Percentiles rank a stretch among this genome's conserved stretches.
These are phyloP conservation scores for Mormoops blainvillei DNA, from an alignment of 2,113 vertebrate genomes.

Conservation along the genomic window DNA sequence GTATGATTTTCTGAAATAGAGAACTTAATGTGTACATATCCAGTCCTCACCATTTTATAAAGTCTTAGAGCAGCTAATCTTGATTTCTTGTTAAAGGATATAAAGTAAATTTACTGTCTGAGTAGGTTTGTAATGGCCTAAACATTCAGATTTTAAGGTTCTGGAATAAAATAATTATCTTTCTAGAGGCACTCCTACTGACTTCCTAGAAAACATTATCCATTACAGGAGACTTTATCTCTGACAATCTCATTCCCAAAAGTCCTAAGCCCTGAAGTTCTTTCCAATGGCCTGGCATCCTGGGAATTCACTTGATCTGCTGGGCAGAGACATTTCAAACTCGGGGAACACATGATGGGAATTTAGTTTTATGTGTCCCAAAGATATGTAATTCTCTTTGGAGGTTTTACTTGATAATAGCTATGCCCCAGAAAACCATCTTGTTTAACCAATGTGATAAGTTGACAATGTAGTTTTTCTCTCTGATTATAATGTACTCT, in stretches of 20 bases:
- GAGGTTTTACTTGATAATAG: conserved; percentile 77
- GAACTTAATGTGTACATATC: not conserved
- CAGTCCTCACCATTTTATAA: not conserved
- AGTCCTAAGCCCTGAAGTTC: conserved; percentile 41
- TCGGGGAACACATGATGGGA: conserved; percentile 33
- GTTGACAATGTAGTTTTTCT: conserved; percentile 83
- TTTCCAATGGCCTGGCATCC: conserved; percentile 30
- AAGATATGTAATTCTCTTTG: conserved; percentile 58
- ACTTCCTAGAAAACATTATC: conserved; percentile 36
- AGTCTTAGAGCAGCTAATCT: not conserved
- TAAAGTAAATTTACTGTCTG: conserved; percentile 1
- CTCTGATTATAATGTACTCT: conserved; percentile 84
- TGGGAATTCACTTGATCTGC: conserved; percentile 47
- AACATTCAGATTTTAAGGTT: conserved; percentile 2
- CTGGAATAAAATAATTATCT: not conserved
- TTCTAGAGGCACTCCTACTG: conserved; percentile 12
- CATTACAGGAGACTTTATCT: not conserved
- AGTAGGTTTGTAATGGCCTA: not conserved
- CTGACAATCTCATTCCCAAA: not conserved
- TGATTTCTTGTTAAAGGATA: conserved; percentile 25
- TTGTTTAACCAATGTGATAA: conserved; percentile 84
- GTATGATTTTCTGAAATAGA: not conserved
- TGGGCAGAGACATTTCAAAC: conserved; percentile 54
- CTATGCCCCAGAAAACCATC: conserved; percentile 81
- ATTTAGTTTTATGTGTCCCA: conserved; percentile 58